A percentile compares a stretch with the other conserved stretches of the same genome.
Evolutionary conservation across 2,888 invertebrate genomes (phyloP).

Genomic region (Helobdella robusta): DNA sequence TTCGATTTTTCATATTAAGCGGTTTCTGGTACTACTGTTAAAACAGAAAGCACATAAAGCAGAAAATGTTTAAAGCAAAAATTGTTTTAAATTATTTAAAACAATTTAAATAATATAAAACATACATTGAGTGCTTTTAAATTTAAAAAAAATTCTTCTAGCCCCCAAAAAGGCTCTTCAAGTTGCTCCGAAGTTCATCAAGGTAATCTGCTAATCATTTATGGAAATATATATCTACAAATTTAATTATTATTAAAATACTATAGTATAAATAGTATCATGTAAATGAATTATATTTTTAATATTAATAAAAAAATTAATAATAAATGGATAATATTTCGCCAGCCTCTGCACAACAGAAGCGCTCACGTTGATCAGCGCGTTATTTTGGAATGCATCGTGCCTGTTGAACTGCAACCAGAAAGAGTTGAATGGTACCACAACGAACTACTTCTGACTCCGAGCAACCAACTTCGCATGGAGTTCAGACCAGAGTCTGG

Average conservation of each 20-base stretch:
- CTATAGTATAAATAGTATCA: neutral
- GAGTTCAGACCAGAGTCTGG: slow-evolving; percentile 66
- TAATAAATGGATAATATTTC: neutral
- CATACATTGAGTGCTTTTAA: too few species aligned
- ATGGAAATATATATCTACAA: too few species aligned
- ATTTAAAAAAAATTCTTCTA: too few species aligned
- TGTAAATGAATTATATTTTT: slow-evolving; percentile 6
- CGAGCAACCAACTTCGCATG: slow-evolving; percentile 60
- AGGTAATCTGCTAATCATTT: neutral
- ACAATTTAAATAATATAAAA: too few species aligned
- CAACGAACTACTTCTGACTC: slow-evolving; percentile 53
- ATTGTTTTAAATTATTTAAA: too few species aligned
- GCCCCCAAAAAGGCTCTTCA: too few species aligned
- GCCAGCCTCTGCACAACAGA: slow-evolving; percentile 37
- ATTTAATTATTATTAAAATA: too few species aligned
- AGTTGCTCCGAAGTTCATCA: slow-evolving; percentile 26
- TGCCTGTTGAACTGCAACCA: slow-evolving; percentile 43
- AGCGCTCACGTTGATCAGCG: slow-evolving; percentile 41
- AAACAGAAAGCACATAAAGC: too few species aligned
- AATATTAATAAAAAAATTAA: slow-evolving; percentile 2
- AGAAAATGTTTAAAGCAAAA: too few species aligned
- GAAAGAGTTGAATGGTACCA: slow-evolving; percentile 45
- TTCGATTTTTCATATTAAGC: neutral
- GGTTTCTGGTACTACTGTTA: neutral
- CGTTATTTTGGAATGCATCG: slow-evolving; percentile 41